phyloP scores from a whole-genome alignment of 2,888 invertebrate species.

The Eudasyphora cyanicolor region DNA sequence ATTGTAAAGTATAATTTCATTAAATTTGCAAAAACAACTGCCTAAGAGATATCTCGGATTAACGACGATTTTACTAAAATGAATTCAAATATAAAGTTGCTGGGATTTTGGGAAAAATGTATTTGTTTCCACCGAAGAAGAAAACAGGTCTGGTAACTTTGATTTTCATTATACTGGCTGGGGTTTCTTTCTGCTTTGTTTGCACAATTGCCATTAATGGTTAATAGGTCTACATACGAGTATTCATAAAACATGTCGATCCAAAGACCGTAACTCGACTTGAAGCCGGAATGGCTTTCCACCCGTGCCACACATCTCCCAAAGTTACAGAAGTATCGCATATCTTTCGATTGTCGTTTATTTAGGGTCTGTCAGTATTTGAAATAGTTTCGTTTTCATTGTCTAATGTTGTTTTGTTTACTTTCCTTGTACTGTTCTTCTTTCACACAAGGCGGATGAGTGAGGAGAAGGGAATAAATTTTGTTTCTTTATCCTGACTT shows the following conservation, averaged over 20 bases:
- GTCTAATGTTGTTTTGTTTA: slow-evolving; percentile 35
- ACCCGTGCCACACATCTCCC: not conserved
- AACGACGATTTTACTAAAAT: no score
- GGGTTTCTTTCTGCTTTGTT: slow-evolving; percentile 44
- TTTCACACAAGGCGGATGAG: not conserved
- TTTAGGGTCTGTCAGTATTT: slow-evolving; percentile 44
- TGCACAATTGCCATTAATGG: slow-evolving; percentile 46
- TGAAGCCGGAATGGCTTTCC: not conserved
- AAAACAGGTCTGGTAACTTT: no score
- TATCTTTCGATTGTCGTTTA: slow-evolving; percentile 11
- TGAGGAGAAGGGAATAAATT: slow-evolving; percentile 32
- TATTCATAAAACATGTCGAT: slow-evolving; percentile 23
- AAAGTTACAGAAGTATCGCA: slow-evolving; percentile 3
- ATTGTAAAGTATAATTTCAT: no score
- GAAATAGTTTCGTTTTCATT: slow-evolving; percentile 34
- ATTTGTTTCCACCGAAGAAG: no score
- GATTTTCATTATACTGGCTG: not conserved
- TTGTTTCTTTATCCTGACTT: slow-evolving; percentile 48
- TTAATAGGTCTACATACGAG: slow-evolving; percentile 27
- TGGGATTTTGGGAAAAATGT: no score
- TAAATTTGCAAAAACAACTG: no score
- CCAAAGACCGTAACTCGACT: not conserved
- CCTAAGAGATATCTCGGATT: no score
- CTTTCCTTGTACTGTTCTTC: slow-evolving; percentile 6
- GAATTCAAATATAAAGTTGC: no score